A percentile compares a stretch with the other conserved stretches of the same genome.
Conservation (phyloP, 1,140 invertebrate species). For the Drusus annulatus region DNA sequence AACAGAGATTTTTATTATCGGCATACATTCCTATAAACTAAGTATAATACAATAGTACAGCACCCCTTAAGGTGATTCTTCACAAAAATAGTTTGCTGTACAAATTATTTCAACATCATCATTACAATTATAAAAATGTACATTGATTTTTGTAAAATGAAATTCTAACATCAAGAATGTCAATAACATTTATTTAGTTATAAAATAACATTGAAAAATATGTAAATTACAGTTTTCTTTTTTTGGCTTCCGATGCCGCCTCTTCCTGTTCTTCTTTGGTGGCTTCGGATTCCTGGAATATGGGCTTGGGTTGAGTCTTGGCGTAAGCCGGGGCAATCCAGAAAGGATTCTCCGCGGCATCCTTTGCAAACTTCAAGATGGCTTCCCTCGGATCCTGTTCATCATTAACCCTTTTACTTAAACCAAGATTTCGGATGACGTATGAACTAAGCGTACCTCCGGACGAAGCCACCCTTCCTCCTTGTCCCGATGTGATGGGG, state of each 20-base stretch:
- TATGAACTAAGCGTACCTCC: constrained; percentile 98
- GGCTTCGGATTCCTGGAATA: constrained; percentile 74
- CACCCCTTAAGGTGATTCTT: too few species aligned
- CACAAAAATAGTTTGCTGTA: too few species aligned
- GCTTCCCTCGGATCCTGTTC: constrained; percentile 97
- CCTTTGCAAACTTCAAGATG: constrained; percentile 97
- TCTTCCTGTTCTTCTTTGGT: constrained; percentile 17
- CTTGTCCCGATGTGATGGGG: constrained; percentile 93
- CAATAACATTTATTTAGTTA: constrained; percentile 12
- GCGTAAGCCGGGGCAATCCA: constrained; percentile 95
- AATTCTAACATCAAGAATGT: neutral
- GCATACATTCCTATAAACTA: too few species aligned
- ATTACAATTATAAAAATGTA: too few species aligned
- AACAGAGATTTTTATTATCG: too few species aligned
- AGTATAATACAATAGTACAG: too few species aligned
- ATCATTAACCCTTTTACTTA: constrained; percentile 94
- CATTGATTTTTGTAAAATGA: too few species aligned
- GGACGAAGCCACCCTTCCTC: constrained; percentile 94
- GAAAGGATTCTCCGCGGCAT: constrained; percentile 97
- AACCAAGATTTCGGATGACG: constrained; percentile 95
- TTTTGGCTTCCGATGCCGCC: constrained; percentile 37
- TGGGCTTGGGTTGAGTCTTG: constrained; percentile 86
- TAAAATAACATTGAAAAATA: neutral
- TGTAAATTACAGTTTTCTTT: constrained; percentile 32
- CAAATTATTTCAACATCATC: too few species aligned